These are phyloP conservation scores for Chromoteleia sp. DNA, from an alignment of 2,888 invertebrate species.

Conservation along the genomic window DNA sequence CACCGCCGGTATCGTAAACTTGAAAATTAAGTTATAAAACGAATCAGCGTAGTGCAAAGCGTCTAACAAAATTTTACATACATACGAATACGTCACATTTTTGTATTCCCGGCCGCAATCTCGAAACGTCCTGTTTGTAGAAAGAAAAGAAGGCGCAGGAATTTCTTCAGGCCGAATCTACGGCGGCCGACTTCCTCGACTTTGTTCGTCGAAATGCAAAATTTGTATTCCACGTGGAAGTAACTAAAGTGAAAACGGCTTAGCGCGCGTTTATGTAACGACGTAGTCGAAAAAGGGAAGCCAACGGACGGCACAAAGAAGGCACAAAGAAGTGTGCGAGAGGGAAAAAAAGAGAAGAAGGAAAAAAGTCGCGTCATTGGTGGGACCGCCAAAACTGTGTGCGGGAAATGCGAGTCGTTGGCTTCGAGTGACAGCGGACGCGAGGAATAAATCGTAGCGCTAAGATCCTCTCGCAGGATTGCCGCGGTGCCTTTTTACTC, in stretches of 20 bases:
- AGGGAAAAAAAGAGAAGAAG: not conserved
- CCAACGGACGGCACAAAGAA: constrained; percentile 3
- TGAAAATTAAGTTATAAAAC: constrained; percentile 13
- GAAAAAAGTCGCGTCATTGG: constrained; percentile 27
- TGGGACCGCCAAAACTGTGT: constrained; percentile 47
- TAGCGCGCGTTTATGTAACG: constrained; percentile 33
- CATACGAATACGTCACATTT: too few species aligned
- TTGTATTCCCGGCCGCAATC: constrained; percentile 10
- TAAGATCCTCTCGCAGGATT: constrained; percentile 64
- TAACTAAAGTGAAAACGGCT: constrained; percentile 56
- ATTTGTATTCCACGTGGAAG: constrained; percentile 60
- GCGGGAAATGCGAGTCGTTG: constrained; percentile 41
- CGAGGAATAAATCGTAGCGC: constrained; percentile 65
- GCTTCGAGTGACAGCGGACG: constrained; percentile 52
- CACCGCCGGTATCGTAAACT: not conserved
- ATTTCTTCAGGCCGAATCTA: constrained; percentile 57
- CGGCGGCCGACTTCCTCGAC: constrained; percentile 39
- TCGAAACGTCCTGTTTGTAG: not conserved
- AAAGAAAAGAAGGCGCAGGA: constrained; percentile 26
- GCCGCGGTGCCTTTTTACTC: constrained; percentile 67
- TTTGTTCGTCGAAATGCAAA: constrained; percentile 55
- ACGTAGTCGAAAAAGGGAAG: constrained; percentile 48
- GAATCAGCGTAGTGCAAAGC: not conserved
- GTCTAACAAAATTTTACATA: not conserved
- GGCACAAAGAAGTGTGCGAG: not conserved